Evolutionary conservation across 1,140 invertebrate genomes (phyloP), one percentile per base, ranked within the genome.

Genomic region (Drosophila neocordata): DNA sequence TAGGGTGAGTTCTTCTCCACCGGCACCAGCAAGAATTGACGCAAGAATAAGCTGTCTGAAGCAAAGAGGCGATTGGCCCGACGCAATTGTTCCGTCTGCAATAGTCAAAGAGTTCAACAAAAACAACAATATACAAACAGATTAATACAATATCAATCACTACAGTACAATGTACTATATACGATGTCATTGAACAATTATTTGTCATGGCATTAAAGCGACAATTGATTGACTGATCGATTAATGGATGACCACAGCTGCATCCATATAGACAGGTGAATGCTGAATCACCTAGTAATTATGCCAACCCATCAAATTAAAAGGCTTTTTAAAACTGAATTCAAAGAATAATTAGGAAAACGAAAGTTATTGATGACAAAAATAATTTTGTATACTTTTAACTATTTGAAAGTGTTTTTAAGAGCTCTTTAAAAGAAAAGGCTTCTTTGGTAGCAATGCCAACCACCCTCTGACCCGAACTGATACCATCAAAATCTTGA

Each of bases 41-140:
- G 93, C 85, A 97, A 93, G 93, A 96, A 97, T 89, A 98, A 94
- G 93, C 96, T 97, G 91, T 98, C 97, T 41, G 96, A 95, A 11
- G 96, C 96, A 93, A 96, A 98, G 69, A 98, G 92, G 79, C 96
- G 95, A 91, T 98, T 98, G 35, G 95, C 95, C 89, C 97, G 93
- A 84, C 97, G 94, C 90, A 98, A 97, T 92, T 97, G 96, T 92
- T 98, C 97, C 90, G 96, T 98, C 97, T 98, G 92, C 15, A 48
- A 48, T 2, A 11, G 8, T 2, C 2, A 4, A 20, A 20, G 4
- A 48, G 41, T 24, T 2, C 6, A 3, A 18, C 41, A 48, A 20
- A 48, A 15, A 48, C 11, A 48, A 8, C 9, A 48, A 18, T 48
- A 18, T 13, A 48, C 15, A 18, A 20, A 48, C 41, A 48, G 15